A percentile compares a stretch with the other conserved stretches of the same genome.
These are phyloP conservation scores for Planococcus citri DNA, from an alignment of 1,140 invertebrate genomes.

Conservation along the genomic window DNA sequence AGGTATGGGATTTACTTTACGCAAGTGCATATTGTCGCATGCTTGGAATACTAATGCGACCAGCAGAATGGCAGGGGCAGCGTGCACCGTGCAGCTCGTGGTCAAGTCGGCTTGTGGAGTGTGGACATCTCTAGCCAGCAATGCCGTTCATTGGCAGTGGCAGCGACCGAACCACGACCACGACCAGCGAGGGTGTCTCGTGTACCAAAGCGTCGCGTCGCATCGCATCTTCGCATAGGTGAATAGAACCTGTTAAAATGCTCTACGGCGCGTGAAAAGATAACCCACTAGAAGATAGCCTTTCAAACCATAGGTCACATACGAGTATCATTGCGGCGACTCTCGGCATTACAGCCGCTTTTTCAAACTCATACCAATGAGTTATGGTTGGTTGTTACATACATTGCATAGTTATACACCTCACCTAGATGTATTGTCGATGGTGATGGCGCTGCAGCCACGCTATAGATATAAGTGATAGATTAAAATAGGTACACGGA, in stretches of 20 bases:
- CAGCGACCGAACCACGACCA: too few species aligned
- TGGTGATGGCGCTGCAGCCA: neutral
- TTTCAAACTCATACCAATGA: neutral
- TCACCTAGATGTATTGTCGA: too few species aligned
- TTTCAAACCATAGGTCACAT: neutral
- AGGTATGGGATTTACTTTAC: neutral
- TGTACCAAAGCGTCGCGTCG: too few species aligned
- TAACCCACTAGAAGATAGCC: neutral
- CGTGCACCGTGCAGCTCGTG: neutral
- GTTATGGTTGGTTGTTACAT: neutral
- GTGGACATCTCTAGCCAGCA: neutral
- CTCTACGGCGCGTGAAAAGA: neutral
- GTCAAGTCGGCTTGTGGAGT: neutral
- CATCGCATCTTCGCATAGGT: too few species aligned
- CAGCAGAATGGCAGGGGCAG: neutral
- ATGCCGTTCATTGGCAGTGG: neutral
- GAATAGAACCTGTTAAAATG: conserved; percentile 7
- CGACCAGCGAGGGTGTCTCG: neutral
- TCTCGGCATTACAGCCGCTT: neutral
- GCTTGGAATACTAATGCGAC: conserved; percentile 1
- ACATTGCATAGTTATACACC: too few species aligned
- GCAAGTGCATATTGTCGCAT: conserved; percentile 6
- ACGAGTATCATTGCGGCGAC: neutral
- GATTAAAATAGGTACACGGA: neutral
- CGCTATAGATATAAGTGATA: neutral